A percentile compares a stretch with the other conserved stretches of the same genome.
phyloP scores from a whole-genome alignment of 1,140 invertebrate genomes.

The Philotrypesis tridentata region DNA sequence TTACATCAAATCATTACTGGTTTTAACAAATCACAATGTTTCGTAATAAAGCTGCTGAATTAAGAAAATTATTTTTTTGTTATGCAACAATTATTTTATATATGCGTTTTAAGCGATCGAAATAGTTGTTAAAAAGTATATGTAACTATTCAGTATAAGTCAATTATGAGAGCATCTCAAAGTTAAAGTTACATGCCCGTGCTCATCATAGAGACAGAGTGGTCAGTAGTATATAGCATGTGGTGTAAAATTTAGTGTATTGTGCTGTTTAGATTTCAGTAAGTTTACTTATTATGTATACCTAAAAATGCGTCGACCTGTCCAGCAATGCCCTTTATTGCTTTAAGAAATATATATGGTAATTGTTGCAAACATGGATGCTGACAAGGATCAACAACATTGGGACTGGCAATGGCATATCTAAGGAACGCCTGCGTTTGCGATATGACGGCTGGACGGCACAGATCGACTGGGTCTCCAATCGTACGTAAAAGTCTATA shows the following conservation, averaged over 20 bases:
- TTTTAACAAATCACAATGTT: neutral
- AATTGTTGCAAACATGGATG: conserved; percentile 92
- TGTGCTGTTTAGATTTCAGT: conserved; percentile 31
- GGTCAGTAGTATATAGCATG: conserved; percentile 50
- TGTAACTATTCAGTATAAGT: conserved; percentile 1
- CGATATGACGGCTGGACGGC: conserved; percentile 88
- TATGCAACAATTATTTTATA: neutral
- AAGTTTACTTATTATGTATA: conserved; percentile 70
- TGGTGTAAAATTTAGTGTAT: conserved; percentile 45
- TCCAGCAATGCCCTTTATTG: conserved; percentile 93
- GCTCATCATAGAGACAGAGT: conserved; percentile 40
- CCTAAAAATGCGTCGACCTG: conserved; percentile 97
- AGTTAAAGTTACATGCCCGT: conserved; percentile 35
- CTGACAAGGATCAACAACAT: conserved; percentile 88
- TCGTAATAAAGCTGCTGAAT: neutral
- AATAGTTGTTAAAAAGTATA: neutral
- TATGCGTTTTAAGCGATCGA: too few species aligned
- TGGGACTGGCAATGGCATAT: conserved; percentile 82
- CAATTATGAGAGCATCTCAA: conserved; percentile 16
- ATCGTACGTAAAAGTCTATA: conserved; percentile 94
- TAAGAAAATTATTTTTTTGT: neutral
- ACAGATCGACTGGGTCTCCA: conserved; percentile 95
- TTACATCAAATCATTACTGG: neutral
- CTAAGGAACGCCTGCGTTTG: conserved; percentile 90
- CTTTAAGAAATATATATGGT: conserved; percentile 93